A percentile compares a stretch with the other conserved stretches of the same genome.
Evolutionary conservation across 2,888 invertebrate species (phyloP).

Genomic region (Pyrgus malvae): DNA sequence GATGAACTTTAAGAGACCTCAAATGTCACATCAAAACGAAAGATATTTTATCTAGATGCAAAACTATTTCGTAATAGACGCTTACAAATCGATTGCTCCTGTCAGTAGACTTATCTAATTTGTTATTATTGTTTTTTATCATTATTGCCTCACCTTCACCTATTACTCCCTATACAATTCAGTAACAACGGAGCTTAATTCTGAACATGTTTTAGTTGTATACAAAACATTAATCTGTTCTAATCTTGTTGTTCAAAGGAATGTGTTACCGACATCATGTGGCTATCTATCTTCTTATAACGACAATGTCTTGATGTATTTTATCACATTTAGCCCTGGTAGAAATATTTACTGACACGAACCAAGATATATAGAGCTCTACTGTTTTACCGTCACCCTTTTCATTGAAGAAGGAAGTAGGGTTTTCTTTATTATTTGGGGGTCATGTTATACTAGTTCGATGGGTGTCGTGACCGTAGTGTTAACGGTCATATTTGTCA

Average conservation of each 20-base stretch:
- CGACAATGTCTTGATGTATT: constrained; percentile 80
- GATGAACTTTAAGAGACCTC: constrained; percentile 10
- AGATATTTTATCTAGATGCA: constrained; percentile 10
- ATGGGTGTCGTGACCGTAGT: constrained; percentile 60
- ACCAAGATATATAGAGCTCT: constrained; percentile 50
- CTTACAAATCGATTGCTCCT: constrained; percentile 19
- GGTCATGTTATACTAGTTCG: constrained; percentile 50
- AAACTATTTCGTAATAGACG: constrained; percentile 11
- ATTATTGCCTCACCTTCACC: constrained; percentile 18
- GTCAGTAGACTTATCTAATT: constrained; percentile 21
- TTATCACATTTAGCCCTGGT: constrained; percentile 75
- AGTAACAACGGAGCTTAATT: constrained; percentile 52
- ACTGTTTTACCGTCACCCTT: constrained; percentile 25
- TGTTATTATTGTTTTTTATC: constrained; percentile 21
- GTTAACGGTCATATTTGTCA: constrained; percentile 80
- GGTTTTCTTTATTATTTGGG: constrained; percentile 27
- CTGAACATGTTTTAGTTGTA: constrained; percentile 41
- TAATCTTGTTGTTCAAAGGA: constrained; percentile 61
- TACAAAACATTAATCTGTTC: constrained; percentile 52
- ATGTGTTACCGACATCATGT: constrained; percentile 62
- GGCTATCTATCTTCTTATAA: constrained; percentile 72
- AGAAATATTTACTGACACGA: constrained; percentile 67
- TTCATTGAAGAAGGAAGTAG: not conserved
- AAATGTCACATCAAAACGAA: constrained; percentile 14
- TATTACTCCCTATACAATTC: constrained; percentile 40